These are phyloP conservation scores for Laodelphax striatellus DNA, from an alignment of 1,140 invertebrate genomes.

Conservation along the genomic window DNA sequence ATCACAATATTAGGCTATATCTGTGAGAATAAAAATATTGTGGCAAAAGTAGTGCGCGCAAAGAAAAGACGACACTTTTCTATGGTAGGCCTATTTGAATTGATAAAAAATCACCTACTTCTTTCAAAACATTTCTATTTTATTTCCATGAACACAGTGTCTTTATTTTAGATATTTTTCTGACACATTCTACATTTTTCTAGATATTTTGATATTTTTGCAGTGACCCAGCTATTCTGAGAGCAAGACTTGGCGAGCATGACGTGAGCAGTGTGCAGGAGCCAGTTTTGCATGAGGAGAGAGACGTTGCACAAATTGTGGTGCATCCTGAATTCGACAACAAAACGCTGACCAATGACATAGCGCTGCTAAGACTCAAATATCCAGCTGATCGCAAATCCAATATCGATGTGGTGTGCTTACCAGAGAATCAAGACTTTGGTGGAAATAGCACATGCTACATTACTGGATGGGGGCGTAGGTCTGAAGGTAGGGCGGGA, in stretches of 20 bases:
- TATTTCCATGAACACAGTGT: no score
- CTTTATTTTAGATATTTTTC: no score
- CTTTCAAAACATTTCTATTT: no score
- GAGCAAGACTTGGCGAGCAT: conserved; percentile 38
- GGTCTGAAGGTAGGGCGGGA: conserved; percentile 29
- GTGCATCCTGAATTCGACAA: conserved; percentile 33
- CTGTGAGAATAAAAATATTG: no score
- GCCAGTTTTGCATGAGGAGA: conserved; percentile 23
- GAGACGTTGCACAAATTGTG: conserved; percentile 24
- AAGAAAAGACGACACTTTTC: no score
- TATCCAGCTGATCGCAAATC: conserved; percentile 25
- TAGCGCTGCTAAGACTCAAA: conserved; percentile 33
- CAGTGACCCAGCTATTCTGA: conserved; percentile 22
- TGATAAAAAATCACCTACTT: no score
- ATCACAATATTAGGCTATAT: no score
- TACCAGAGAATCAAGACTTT: conserved; percentile 26
- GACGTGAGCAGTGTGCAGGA: conserved; percentile 31
- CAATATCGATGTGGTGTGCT: conserved; percentile 36
- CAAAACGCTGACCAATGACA: conserved; percentile 33
- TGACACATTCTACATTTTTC: no score
- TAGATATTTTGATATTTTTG: no score
- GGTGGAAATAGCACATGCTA: conserved; percentile 31
- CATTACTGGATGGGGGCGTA: conserved; percentile 46
- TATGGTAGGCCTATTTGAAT: no score
- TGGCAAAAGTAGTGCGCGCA: no score